Base-by-base conservation (phyloP, 2,888 invertebrate genomes). In the Macaria notata region DNA sequence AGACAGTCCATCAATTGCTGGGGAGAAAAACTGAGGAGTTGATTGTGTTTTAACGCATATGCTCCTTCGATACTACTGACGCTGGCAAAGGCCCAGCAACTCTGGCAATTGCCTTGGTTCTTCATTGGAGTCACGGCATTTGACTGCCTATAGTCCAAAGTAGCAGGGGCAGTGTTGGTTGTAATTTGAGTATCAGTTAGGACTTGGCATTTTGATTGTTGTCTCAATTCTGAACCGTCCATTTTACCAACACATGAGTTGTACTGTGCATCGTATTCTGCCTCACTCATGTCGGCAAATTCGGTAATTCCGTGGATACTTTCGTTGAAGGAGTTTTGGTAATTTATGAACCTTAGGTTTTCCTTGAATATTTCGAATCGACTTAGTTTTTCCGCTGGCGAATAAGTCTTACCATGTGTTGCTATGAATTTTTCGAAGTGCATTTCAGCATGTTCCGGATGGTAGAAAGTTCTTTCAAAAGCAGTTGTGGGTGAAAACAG, bases 351-450 rank as follows among this genome's bases (percentile, higher is more conserved):
- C 4, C 45, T 49, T 9, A 54, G 48, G 6, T 49, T 49, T 29
- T 45, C 9, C n/a, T 8, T 43, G 38, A 56, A 56, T 9, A 47
- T 51, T 1, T 43, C 43, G 3, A 56, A 31, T 3, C 47, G 9
- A 9, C 3, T 8, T 19, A 31, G 46, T 29, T 47, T 51, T 5
- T 55, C 49, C 19, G 6, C 41, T 9, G 29, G 5, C 3, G 0
- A 0, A 9, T 57, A 57, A 4, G 3, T 9, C 39, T 46, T 57
- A 30, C 29, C 9, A 46, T 49, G 36, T 0, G 39, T 41, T 29
- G 38, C 31, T 6, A 53, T 45, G 45, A 53, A 57, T 4, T 53
- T 30, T 45, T 41, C 46, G 31, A 57, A 53, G n/a, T 45, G 39
- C 30, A 29, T 0, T 31, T 44, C 51, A 0, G 51, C 51, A 9